A percentile compares a stretch with the other conserved stretches of the same genome.
These are phyloP conservation scores for Eupithecia subfuscata DNA, from an alignment of 2,888 invertebrate genomes.

Conservation along the genomic window DNA sequence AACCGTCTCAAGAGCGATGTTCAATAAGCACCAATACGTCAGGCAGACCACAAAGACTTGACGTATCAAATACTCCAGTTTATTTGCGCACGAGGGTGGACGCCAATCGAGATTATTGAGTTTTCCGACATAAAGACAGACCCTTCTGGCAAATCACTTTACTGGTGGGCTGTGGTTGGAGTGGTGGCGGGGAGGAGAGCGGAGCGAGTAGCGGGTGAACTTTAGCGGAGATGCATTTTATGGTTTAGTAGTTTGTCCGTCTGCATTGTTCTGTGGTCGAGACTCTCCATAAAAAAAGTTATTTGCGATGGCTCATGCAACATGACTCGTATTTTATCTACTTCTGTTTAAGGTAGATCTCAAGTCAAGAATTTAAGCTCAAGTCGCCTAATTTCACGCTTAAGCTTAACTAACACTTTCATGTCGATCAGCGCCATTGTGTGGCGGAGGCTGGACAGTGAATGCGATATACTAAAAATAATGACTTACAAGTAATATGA, in stretches of 20 bases:
- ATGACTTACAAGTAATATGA: no score
- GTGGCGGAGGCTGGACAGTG: no score
- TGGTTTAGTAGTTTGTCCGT: no score
- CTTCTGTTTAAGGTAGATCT: no score
- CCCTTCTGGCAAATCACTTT: conserved; percentile 59
- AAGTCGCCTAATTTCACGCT: no score
- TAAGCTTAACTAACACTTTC: neutral
- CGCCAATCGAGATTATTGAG: conserved; percentile 59
- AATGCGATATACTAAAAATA: neutral
- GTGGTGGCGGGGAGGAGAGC: conserved; percentile 15
- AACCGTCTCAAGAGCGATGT: neutral
- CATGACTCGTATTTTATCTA: no score
- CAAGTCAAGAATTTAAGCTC: no score
- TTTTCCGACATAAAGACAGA: conserved; percentile 49
- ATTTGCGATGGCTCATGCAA: no score
- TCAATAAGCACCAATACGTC: conserved; percentile 35
- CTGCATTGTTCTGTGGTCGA: neutral
- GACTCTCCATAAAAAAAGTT: no score
- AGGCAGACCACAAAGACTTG: conserved; percentile 31
- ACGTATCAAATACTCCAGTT: conserved; percentile 32
- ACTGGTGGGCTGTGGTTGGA: conserved; percentile 34
- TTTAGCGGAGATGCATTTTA: neutral
- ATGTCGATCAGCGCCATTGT: no score
- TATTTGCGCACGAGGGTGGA: conserved; percentile 46
- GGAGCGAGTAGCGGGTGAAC: conserved; percentile 20